A percentile compares a stretch with the other conserved stretches of the same genome.
phyloP scores from a whole-genome alignment of 2,797 vertebrate species.

The Bradypodion ventrale region DNA sequence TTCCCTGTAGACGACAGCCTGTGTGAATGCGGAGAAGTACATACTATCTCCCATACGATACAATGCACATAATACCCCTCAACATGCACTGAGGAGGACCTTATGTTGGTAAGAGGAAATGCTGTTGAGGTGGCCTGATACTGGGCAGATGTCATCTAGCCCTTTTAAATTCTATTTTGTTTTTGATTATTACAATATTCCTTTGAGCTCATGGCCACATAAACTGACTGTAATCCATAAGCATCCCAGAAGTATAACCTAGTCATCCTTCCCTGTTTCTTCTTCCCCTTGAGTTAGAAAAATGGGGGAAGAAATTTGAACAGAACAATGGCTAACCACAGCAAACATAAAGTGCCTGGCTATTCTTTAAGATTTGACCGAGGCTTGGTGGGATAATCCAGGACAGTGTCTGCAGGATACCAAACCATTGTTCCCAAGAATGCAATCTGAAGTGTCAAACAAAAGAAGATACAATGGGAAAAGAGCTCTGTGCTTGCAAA shows the following conservation, averaged over 20 bases:
- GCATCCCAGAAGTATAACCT: background rate
- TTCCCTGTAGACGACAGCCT: too few species aligned
- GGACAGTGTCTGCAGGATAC: background rate
- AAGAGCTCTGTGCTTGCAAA: conserved; percentile 8
- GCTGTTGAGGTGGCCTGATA: too few species aligned
- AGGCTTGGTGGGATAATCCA: conserved; percentile 3
- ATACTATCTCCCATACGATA: too few species aligned
- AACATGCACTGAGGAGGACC: too few species aligned
- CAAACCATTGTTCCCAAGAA: background rate
- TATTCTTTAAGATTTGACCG: background rate
- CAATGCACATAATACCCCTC: too few species aligned
- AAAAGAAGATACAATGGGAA: background rate
- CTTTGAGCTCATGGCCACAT: background rate
- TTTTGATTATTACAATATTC: background rate
- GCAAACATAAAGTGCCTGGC: background rate
- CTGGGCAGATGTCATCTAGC: too few species aligned
- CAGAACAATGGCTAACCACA: background rate
- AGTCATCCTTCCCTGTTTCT: background rate
- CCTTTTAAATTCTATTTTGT: too few species aligned
- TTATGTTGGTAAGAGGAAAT: too few species aligned
- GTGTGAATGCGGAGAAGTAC: too few species aligned
- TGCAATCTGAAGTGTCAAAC: background rate
- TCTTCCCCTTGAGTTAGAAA: background rate
- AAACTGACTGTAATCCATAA: background rate
- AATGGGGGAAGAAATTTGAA: background rate